A percentile compares a stretch with the other conserved stretches of the same genome.
Conservation (phyloP, 1,140 invertebrate genomes). For the Pseudomyrmex sp. region DNA sequence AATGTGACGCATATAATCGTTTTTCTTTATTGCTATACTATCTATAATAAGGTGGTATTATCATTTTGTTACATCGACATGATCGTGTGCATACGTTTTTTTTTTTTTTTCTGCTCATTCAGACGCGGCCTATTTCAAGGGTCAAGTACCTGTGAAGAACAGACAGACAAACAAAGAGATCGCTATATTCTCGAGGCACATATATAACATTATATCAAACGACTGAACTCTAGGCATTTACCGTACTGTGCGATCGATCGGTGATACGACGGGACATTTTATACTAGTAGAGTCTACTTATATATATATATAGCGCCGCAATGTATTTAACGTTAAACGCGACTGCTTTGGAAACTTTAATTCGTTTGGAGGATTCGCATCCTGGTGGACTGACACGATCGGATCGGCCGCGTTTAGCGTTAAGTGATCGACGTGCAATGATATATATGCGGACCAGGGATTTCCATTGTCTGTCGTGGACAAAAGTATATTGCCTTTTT, state of each 20-base stretch:
- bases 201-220: slow-evolving; percentile 43
- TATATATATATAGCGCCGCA: background rate
- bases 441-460: background rate
- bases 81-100: slow-evolving; percentile 1
- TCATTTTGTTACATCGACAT: slow-evolving; percentile 32
- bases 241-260: slow-evolving; percentile 58
- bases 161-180: slow-evolving; percentile 13
- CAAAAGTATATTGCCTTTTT: background rate
- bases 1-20: slow-evolving; percentile 9
- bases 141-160: slow-evolving; percentile 35
- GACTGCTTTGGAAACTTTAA: background rate
- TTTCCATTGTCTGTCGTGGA: slow-evolving; percentile 16
- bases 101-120: slow-evolving; percentile 41
- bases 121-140: slow-evolving; percentile 65
- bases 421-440: slow-evolving; percentile 12
- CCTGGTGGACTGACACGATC: background rate
- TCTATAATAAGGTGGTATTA: background rate
- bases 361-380: background rate
- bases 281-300: slow-evolving; percentile 37
- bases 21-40: background rate
- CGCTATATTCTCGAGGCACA: slow-evolving; percentile 1
- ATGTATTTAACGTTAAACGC: slow-evolving; percentile 22
- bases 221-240: slow-evolving; percentile 59
- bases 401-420: slow-evolving; percentile 12
- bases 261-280: slow-evolving; percentile 57